These are phyloP conservation scores for Corythornis vintsioides DNA, from an alignment of 2,113 vertebrate genomes.

Conservation along the genomic window DNA sequence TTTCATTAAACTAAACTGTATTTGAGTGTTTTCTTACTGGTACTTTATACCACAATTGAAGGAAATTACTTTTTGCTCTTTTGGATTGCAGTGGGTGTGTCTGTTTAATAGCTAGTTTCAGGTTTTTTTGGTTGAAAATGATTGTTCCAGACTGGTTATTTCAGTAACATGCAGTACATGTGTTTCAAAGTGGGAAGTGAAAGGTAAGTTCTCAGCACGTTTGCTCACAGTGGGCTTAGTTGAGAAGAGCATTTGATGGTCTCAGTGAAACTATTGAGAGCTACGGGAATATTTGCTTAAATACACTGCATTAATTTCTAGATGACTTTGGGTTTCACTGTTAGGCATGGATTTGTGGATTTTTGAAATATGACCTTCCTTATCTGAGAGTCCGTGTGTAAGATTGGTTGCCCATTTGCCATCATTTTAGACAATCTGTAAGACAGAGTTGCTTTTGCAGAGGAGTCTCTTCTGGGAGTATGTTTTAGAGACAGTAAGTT, in stretches of 20 bases:
- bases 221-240: neutral
- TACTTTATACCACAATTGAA: neutral
- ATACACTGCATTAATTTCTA: neutral
- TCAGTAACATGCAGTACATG: neutral
- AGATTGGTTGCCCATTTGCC: neutral
- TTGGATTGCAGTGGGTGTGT: neutral
- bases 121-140: neutral
- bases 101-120: neutral
- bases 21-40: neutral
- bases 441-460: neutral
- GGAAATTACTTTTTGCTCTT: constrained; percentile 39
- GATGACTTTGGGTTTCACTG: neutral
- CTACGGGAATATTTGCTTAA: neutral
- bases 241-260: neutral
- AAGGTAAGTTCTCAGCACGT: neutral
- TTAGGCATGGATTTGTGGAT: neutral
- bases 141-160: neutral
- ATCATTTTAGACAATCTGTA: neutral
- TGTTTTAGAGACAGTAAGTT: neutral
- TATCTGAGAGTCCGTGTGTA: neutral
- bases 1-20: neutral
- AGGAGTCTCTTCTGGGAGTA: neutral
- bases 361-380: neutral
- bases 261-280: neutral
- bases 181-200: neutral